These are phyloP conservation scores for Drosophila orosa DNA, from an alignment of 1,140 invertebrate species.

Conservation along the genomic window DNA sequence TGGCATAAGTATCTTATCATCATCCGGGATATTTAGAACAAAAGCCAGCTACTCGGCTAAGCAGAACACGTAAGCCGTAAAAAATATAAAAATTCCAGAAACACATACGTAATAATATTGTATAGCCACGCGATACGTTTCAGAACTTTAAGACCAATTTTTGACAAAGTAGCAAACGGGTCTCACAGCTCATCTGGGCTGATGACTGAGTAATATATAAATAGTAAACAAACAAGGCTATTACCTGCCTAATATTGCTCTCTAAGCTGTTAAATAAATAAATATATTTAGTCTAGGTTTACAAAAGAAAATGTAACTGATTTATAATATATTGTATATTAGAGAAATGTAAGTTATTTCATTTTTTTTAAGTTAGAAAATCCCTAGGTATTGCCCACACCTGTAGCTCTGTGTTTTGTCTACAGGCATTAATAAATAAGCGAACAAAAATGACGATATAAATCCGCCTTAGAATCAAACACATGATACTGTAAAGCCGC, in stretches of 20 bases:
- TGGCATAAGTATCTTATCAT: conserved; percentile 38
- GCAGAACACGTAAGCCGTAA: conserved; percentile 39
- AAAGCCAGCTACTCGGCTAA: conserved; percentile 34
- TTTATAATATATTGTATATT: too few relatives aligned
- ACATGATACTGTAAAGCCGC: conserved; percentile 53
- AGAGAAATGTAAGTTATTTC: too few relatives aligned
- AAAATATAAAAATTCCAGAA: conserved; percentile 39
- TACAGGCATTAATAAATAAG: conserved; percentile 26
- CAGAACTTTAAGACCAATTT: conserved; percentile 4
- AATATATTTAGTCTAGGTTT: neutral
- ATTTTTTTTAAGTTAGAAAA: too few relatives aligned
- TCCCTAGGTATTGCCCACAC: neutral
- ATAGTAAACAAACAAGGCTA: conserved; percentile 6
- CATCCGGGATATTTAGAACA: conserved; percentile 29
- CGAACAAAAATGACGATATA: conserved; percentile 34
- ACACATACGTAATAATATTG: conserved; percentile 16
- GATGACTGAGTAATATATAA: conserved; percentile 3
- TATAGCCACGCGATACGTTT: conserved; percentile 11
- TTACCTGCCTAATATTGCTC: neutral
- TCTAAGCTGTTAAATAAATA: neutral
- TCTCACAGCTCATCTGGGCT: neutral
- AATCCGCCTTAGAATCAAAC: conserved; percentile 68
- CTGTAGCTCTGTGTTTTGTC: conserved; percentile 12
- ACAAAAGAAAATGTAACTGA: too few relatives aligned
- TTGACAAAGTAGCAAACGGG: conserved; percentile 18